Conservation (phyloP, 2,797 vertebrate genomes). For the Anguilla pacifica region DNA sequence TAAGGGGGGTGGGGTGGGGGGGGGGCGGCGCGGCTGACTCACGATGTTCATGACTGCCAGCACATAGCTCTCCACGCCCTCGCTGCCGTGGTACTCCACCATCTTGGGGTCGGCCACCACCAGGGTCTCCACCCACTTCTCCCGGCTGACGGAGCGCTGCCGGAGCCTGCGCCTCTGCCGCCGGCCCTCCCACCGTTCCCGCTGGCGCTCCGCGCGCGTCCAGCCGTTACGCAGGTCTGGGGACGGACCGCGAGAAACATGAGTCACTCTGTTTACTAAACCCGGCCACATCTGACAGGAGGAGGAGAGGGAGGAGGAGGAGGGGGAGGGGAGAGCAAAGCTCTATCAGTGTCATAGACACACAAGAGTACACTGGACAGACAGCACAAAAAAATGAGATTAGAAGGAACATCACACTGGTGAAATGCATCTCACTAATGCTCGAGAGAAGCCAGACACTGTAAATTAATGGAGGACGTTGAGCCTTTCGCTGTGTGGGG, state of each 20-base stretch:
- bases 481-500: background rate
- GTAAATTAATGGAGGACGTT: background rate
- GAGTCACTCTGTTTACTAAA: background rate
- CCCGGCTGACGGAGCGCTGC: conserved; percentile 87
- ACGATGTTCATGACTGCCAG: conserved; percentile 98
- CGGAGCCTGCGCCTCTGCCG: conserved; percentile 64
- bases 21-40: conserved; percentile 59
- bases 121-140: conserved; percentile 97
- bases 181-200: conserved; percentile 81
- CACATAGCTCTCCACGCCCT: conserved; percentile 84
- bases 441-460: conserved; percentile 8
- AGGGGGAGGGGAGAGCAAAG: background rate
- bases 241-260: conserved; percentile 1
- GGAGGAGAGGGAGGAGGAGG: no score
- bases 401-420: background rate
- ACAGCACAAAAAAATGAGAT: background rate
- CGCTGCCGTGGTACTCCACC: conserved; percentile 88
- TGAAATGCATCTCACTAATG: background rate
- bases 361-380: background rate
- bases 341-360: background rate
- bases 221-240: conserved; percentile 63
- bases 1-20: no score
- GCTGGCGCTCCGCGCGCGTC: conserved; percentile 63
- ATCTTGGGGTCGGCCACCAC: conserved; percentile 96
- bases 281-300: background rate